Evolutionary conservation across 2,797 vertebrate genomes (phyloP).

Genomic region (Alcedo quadribrachys): DNA sequence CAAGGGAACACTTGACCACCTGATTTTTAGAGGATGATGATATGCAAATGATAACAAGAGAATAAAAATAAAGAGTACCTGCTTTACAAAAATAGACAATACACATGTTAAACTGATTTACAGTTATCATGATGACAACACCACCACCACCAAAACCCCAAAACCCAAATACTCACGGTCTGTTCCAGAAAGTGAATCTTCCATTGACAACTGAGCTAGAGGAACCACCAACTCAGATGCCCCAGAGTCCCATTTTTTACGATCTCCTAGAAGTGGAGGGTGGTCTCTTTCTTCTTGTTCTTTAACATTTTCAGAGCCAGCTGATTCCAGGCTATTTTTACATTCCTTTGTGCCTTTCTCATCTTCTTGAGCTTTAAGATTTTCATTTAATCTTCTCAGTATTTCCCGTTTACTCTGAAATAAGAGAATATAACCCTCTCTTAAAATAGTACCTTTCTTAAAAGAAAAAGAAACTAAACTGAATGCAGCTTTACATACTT

Average conservation of each 20-base stretch:
- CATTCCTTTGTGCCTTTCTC: constrained; percentile 62
- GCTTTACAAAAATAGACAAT: too few species aligned
- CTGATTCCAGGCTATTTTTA: background rate
- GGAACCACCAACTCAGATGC: constrained; percentile 83
- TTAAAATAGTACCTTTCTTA: constrained; percentile 12
- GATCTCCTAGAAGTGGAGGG: constrained; percentile 76
- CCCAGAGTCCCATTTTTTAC: constrained; percentile 90
- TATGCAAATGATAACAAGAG: too few species aligned
- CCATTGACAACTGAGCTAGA: constrained; percentile 83
- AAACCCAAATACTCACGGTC: constrained; percentile 75
- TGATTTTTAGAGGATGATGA: too few species aligned
- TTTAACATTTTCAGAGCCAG: constrained; percentile 30
- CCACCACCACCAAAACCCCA: too few species aligned
- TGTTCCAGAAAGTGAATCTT: constrained; percentile 79
- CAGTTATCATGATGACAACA: too few species aligned
- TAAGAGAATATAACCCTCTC: background rate
- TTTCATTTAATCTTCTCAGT: constrained; percentile 91
- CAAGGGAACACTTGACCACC: too few species aligned
- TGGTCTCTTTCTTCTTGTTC: constrained; percentile 72
- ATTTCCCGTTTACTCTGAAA: constrained; percentile 92
- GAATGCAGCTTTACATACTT: constrained; percentile 68
- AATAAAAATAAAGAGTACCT: too few species aligned
- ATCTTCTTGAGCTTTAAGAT: constrained; percentile 85
- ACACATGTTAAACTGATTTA: too few species aligned
- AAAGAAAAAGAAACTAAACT: background rate